Percentiles rank a stretch among this genome's conserved stretches.
Evolutionary conservation across 1,140 invertebrate genomes (phyloP).

Genomic region (Diorhabda elongata): DNA sequence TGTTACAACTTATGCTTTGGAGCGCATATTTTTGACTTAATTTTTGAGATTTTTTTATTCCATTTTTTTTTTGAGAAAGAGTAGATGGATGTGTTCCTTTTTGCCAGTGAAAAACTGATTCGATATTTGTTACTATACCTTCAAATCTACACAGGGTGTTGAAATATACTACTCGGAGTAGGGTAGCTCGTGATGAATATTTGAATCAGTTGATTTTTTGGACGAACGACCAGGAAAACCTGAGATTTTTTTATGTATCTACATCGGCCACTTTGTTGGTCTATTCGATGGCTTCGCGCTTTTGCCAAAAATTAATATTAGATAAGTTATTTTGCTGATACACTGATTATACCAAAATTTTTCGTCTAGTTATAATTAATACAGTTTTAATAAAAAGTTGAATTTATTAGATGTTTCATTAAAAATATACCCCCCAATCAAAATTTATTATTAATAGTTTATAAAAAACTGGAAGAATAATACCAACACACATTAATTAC

Average conservation of each 20-base stretch:
- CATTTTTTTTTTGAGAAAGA: slow-evolving; percentile 19
- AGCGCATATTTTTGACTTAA: slow-evolving; percentile 28
- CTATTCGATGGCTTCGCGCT: slow-evolving; percentile 36
- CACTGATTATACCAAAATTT: slow-evolving; percentile 9
- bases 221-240: slow-evolving; percentile 36
- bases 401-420: too few relatives aligned
- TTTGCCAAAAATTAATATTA: slow-evolving; percentile 17
- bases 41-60: slow-evolving; percentile 27
- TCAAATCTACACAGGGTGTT: slow-evolving; percentile 15
- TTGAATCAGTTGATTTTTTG: slow-evolving; percentile 20
- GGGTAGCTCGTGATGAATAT: slow-evolving; percentile 19
- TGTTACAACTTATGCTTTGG: slow-evolving; percentile 22
- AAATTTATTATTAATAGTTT: too few relatives aligned
- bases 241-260: slow-evolving; percentile 41
- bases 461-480: too few relatives aligned
- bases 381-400: neutral
- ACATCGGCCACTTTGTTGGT: slow-evolving; percentile 39
- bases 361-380: slow-evolving; percentile 18
- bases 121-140: slow-evolving; percentile 24
- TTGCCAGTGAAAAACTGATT: slow-evolving; percentile 15
- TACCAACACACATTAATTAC: too few relatives aligned
- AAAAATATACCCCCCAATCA: too few relatives aligned
- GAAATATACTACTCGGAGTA: slow-evolving; percentile 21
- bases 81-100: slow-evolving; percentile 13
- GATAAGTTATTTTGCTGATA: slow-evolving; percentile 12